phyloP scores from a whole-genome alignment of 2,797 vertebrate species.

The Diceros bicornis region DNA sequence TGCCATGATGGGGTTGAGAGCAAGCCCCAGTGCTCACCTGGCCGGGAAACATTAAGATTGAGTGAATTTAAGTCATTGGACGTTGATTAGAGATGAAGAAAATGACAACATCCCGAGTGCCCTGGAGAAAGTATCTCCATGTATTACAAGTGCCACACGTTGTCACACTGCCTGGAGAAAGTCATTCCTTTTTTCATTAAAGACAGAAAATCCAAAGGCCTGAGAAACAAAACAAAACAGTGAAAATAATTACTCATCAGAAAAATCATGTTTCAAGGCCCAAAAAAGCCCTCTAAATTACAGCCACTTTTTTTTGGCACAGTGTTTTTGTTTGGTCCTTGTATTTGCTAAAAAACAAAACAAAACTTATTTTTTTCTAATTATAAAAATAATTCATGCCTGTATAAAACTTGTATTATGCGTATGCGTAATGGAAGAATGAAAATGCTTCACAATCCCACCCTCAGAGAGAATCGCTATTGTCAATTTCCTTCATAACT shows the following conservation, averaged over 20 bases:
- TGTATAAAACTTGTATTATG: background rate
- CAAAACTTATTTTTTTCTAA: background rate
- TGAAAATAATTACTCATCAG: background rate
- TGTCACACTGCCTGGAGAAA: background rate
- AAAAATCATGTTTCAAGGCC: background rate
- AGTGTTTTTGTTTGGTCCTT: background rate
- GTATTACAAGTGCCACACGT: background rate
- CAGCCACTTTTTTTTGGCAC: background rate
- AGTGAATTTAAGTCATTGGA: background rate
- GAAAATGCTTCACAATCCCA: background rate
- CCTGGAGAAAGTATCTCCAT: background rate
- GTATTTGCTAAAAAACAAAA: background rate
- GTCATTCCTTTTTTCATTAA: background rate
- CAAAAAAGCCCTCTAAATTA: background rate
- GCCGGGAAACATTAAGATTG: background rate
- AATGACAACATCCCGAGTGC: background rate
- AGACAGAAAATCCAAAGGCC: background rate
- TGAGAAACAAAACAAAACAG: background rate
- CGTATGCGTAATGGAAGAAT: background rate
- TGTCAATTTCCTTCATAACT: background rate
- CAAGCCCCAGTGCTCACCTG: background rate
- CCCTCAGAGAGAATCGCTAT: background rate
- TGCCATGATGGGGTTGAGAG: background rate
- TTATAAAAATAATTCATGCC: slow-evolving; percentile 29
- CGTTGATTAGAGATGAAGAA: background rate